These are phyloP conservation scores for Melanophora roralis DNA, from an alignment of 2,888 invertebrate genomes.

Conservation along the genomic window DNA sequence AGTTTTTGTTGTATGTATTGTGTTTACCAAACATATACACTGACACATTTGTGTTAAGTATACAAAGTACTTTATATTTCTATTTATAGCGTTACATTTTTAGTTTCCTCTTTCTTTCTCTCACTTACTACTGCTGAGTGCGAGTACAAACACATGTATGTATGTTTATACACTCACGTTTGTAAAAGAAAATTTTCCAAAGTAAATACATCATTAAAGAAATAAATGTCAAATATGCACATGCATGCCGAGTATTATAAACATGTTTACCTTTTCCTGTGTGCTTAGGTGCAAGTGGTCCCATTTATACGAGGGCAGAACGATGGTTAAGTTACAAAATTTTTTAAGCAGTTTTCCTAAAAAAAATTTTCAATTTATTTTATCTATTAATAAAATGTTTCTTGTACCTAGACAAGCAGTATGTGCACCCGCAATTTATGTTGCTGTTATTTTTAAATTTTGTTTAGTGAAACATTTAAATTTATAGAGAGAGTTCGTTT, in stretches of 20 bases:
- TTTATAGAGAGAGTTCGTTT: too few relatives aligned
- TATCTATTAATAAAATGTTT: too few relatives aligned
- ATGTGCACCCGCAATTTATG: too few relatives aligned
- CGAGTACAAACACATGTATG: too few relatives aligned
- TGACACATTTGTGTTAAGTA: constrained; percentile 2
- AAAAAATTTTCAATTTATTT: too few relatives aligned
- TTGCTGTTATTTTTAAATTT: too few relatives aligned
- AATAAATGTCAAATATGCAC: constrained; percentile 45
- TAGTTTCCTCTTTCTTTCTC: neutral
- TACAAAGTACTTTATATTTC: constrained; percentile 7
- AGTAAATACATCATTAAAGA: constrained; percentile 49
- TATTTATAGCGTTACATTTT: neutral
- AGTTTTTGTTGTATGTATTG: neutral
- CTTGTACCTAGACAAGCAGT: too few relatives aligned
- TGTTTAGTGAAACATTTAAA: too few relatives aligned
- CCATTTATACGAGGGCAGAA: too few relatives aligned
- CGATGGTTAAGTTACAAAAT: too few relatives aligned
- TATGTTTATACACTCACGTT: neutral
- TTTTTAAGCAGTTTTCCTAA: too few relatives aligned
- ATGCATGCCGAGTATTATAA: constrained; percentile 14
- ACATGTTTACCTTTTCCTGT: neutral
- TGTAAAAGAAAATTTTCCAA: constrained; percentile 13
- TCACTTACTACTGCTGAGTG: neutral
- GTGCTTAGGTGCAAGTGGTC: neutral
- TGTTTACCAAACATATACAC: neutral